These are phyloP conservation scores for Urophycis tenuis DNA, from an alignment of 2,797 vertebrate species.

Conservation along the genomic window DNA sequence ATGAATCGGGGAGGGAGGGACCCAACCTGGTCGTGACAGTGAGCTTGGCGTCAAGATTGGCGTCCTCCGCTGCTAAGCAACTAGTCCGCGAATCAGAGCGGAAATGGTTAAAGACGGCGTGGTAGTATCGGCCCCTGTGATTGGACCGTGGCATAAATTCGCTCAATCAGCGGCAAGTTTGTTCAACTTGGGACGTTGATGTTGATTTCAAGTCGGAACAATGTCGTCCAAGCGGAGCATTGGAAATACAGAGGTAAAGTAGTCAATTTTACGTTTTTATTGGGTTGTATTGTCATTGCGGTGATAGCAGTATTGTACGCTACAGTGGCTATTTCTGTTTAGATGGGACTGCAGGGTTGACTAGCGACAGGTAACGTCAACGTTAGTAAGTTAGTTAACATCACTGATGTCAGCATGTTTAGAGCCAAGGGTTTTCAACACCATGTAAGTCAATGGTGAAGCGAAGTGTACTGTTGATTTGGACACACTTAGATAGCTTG, in stretches of 20 bases:
- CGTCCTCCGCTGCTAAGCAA: conserved; percentile 63
- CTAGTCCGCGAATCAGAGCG: conserved; percentile 23
- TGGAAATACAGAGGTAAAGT: conserved; percentile 71
- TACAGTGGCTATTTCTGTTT: too few relatives aligned
- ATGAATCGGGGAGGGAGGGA: conserved; percentile 5
- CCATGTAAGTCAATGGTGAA: too few relatives aligned
- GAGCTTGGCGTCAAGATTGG: conserved; percentile 8
- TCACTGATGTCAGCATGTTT: too few relatives aligned
- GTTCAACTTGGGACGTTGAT: conserved; percentile 21
- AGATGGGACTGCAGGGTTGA: too few relatives aligned
- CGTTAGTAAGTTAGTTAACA: not conserved
- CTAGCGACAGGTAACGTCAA: too few relatives aligned
- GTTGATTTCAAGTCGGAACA: conserved; percentile 31
- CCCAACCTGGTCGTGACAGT: too few relatives aligned
- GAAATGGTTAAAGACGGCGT: not conserved
- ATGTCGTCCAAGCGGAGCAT: conserved; percentile 74
- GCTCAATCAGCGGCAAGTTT: conserved; percentile 51
- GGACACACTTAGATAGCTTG: too few relatives aligned
- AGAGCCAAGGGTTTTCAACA: too few relatives aligned
- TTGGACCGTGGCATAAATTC: conserved; percentile 30
- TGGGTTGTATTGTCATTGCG: not conserved
- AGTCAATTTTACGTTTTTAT: too few relatives aligned
- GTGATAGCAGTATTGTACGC: not conserved
- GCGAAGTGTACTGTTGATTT: too few relatives aligned
- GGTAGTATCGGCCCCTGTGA: conserved; percentile 35